phyloP scores from a whole-genome alignment of 2,888 invertebrate genomes.

The Plebejus argus region DNA sequence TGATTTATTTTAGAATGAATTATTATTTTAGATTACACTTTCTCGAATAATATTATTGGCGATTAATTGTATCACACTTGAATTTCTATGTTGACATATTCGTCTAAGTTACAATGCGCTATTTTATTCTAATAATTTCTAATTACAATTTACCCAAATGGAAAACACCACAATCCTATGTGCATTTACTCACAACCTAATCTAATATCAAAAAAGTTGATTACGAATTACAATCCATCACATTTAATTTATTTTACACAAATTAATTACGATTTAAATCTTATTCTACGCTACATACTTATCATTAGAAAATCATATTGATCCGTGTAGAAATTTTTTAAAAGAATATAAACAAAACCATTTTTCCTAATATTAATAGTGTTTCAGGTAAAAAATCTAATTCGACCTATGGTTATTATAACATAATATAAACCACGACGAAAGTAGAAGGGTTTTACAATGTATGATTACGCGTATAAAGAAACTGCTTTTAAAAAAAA shows the following conservation, averaged over 20 bases:
- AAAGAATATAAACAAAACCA: slow-evolving; percentile 26
- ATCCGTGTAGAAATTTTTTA: not conserved
- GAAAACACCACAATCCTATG: slow-evolving; percentile 15
- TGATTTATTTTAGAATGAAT: slow-evolving; percentile 2
- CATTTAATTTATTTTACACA: slow-evolving; percentile 22
- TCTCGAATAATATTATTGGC: not conserved
- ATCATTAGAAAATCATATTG: slow-evolving; percentile 1
- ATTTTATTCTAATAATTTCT: slow-evolving; percentile 28
- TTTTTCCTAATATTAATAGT: slow-evolving; percentile 15
- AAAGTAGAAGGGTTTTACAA: not conserved
- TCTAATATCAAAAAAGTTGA: slow-evolving; percentile 21
- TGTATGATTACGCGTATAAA: not conserved
- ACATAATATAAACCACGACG: not conserved
- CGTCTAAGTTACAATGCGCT: slow-evolving; percentile 16
- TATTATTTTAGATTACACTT: not conserved
- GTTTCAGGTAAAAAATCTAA: not conserved
- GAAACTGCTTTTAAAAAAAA: not conserved
- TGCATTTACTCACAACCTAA: slow-evolving; percentile 28
- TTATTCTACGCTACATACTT: slow-evolving; percentile 9
- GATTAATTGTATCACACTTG: slow-evolving; percentile 19
- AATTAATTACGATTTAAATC: slow-evolving; percentile 23
- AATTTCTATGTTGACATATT: slow-evolving; percentile 8
- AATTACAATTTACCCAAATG: slow-evolving; percentile 12
- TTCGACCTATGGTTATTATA: not conserved
- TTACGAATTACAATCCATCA: slow-evolving; percentile 25